A percentile compares a stretch with the other conserved stretches of the same genome.
Conservation (phyloP, 2,888 invertebrate genomes). For the Volucella bombylans region DNA sequence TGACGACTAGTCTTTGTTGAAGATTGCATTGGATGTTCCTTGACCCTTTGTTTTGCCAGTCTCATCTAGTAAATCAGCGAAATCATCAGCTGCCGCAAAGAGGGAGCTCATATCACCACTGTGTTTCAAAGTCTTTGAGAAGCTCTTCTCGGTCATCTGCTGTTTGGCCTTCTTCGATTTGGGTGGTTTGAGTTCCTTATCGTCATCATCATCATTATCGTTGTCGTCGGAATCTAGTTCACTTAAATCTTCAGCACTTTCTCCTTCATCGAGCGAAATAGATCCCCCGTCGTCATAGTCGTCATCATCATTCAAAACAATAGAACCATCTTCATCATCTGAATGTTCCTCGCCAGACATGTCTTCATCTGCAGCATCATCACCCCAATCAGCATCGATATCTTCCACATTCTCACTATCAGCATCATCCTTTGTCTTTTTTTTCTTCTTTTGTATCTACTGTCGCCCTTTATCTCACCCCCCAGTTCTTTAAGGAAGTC, state of each 20-base stretch:
- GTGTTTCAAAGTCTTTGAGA: constrained; percentile 80
- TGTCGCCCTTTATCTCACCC: constrained; percentile 80
- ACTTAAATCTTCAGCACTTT: constrained; percentile 77
- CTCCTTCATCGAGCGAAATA: constrained; percentile 73
- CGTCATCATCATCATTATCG: constrained; percentile 69
- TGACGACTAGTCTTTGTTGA: constrained; percentile 90
- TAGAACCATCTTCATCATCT: constrained; percentile 79
- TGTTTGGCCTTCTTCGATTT: constrained; percentile 78
- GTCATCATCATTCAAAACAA: constrained; percentile 75
- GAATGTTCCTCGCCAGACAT: constrained; percentile 75
- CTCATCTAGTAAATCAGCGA: constrained; percentile 93
- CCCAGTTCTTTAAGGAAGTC: constrained; percentile 88
- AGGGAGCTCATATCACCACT: constrained; percentile 84
- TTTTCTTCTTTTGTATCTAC: constrained; percentile 77
- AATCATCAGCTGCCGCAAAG: constrained; percentile 94
- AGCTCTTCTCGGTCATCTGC: constrained; percentile 76
- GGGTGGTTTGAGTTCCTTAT: constrained; percentile 75
- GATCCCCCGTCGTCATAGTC: constrained; percentile 78
- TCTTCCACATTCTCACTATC: constrained; percentile 80
- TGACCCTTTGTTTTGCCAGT: constrained; percentile 87
- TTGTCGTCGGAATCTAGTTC: constrained; percentile 74
- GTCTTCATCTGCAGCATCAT: constrained; percentile 79
- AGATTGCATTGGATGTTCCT: constrained; percentile 87
- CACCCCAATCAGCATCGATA: constrained; percentile 80
- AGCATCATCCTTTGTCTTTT: constrained; percentile 76